A percentile compares a stretch with the other conserved stretches of the same genome.
Conservation (phyloP, 2,888 invertebrate species). For the Hirtodrosophila confusa region DNA sequence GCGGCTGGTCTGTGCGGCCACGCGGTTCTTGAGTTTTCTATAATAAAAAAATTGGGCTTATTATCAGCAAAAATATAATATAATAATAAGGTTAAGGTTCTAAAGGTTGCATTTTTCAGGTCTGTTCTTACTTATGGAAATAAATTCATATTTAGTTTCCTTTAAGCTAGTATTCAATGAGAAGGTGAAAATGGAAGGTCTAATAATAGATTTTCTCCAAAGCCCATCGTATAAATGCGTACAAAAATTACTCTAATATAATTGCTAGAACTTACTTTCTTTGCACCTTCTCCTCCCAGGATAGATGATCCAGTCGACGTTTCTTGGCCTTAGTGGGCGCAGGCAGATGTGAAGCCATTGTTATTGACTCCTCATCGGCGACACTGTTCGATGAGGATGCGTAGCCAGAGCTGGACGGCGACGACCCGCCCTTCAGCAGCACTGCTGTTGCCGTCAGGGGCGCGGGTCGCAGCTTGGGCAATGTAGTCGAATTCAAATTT, state of each 20-base stretch:
- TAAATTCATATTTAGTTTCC: too few relatives aligned
- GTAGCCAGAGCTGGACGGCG: conserved; percentile 62
- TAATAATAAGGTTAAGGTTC: too few relatives aligned
- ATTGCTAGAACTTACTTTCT: conserved; percentile 88
- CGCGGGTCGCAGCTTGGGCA: conserved; percentile 72
- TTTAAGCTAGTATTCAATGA: too few relatives aligned
- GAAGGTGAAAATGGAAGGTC: too few relatives aligned
- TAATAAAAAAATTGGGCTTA: not conserved
- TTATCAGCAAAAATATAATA: not conserved
- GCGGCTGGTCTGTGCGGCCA: conserved; percentile 98
- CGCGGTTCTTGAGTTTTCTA: conserved; percentile 97
- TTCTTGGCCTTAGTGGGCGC: conserved; percentile 85
- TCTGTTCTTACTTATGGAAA: too few relatives aligned
- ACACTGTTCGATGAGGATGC: conserved; percentile 60
- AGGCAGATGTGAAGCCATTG: conserved; percentile 20
- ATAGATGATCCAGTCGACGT: conserved; percentile 91
- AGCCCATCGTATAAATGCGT: too few relatives aligned
- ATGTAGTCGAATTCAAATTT: conserved; percentile 71
- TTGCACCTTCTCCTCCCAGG: conserved; percentile 94
- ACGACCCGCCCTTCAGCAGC: conserved; percentile 51
- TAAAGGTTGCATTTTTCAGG: too few relatives aligned
- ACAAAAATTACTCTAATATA: too few relatives aligned
- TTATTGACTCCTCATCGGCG: conserved; percentile 55
- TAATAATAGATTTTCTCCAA: too few relatives aligned
- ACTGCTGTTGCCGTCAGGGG: conserved; percentile 40